Evolutionary conservation across 2,113 vertebrate species (phyloP).

Genomic region (Scalopus aquaticus): DNA sequence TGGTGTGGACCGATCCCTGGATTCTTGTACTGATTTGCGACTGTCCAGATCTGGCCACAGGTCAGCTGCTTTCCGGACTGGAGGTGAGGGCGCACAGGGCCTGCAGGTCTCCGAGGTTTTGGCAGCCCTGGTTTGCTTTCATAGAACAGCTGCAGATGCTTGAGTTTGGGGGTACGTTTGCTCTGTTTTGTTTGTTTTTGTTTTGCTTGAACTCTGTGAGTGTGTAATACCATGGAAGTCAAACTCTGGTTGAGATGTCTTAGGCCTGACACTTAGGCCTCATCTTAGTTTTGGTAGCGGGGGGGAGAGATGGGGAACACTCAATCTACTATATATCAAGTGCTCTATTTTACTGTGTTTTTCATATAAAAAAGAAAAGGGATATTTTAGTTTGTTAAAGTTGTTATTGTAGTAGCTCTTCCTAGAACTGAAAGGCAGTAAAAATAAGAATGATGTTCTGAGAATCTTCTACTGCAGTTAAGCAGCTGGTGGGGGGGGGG

Average conservation of each 20-base stretch:
- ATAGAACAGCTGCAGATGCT: slow-evolving; percentile 70
- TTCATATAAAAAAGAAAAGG: slow-evolving; percentile 11
- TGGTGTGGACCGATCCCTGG: slow-evolving; percentile 57
- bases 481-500: too few species aligned
- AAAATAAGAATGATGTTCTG: neutral
- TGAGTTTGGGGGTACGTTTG: slow-evolving; percentile 44
- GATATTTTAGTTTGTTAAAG: neutral
- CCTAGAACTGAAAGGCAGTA: neutral
- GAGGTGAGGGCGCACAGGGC: neutral
- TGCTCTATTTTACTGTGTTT: slow-evolving; percentile 34
- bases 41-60: slow-evolving; percentile 20
- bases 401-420: neutral
- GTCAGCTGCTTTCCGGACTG: neutral
- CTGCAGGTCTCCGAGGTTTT: neutral
- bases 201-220: slow-evolving; percentile 35
- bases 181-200: neutral
- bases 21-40: slow-evolving; percentile 53
- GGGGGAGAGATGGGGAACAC: neutral
- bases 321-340: neutral
- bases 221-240: neutral
- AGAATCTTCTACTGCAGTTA: neutral
- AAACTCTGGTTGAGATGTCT: neutral
- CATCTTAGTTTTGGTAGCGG: neutral
- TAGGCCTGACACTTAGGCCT: neutral
- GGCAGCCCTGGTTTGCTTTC: slow-evolving; percentile 20